These are phyloP conservation scores for Paramisgurnus dabryanus DNA, from an alignment of 2,113 vertebrate genomes.

Conservation along the genomic window DNA sequence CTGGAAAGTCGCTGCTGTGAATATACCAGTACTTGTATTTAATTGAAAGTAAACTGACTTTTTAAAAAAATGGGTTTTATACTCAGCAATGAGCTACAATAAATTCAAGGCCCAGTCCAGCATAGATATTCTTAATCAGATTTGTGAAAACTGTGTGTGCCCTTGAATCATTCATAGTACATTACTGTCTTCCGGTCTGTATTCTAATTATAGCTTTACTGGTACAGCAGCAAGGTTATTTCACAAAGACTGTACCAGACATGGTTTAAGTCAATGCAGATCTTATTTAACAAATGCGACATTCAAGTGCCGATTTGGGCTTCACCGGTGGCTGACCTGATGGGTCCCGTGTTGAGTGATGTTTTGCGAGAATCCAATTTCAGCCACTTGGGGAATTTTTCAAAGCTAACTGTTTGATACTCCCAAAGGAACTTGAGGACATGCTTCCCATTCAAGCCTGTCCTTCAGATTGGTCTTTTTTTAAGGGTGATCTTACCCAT, in stretches of 20 bases:
- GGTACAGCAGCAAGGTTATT: conserved; percentile 32
- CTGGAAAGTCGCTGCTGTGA: not conserved
- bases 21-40: not conserved
- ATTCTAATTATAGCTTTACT: not conserved
- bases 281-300: conserved; percentile 43
- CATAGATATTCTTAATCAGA: not conserved
- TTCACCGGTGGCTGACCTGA: conserved; percentile 43
- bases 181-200: not conserved
- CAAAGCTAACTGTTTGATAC: conserved; percentile 32
- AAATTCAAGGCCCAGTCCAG: not conserved
- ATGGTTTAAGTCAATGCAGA: not conserved
- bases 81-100: not conserved
- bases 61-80: not conserved
- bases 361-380: conserved; percentile 49
- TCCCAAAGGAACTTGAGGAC: conserved; percentile 44
- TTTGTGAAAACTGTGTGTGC: not conserved
- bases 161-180: not conserved
- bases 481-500: conserved; percentile 27
- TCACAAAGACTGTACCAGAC: not conserved
- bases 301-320: conserved; percentile 13
- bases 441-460: conserved; percentile 28
- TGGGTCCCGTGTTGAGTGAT: conserved; percentile 32
- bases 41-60: not conserved
- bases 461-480: conserved; percentile 30
- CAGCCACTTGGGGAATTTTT: conserved; percentile 37